Evolutionary conservation across 1,140 invertebrate species (phyloP), one percentile per base, ranked within the genome.

Genomic region (Coptotermes formosanus): DNA sequence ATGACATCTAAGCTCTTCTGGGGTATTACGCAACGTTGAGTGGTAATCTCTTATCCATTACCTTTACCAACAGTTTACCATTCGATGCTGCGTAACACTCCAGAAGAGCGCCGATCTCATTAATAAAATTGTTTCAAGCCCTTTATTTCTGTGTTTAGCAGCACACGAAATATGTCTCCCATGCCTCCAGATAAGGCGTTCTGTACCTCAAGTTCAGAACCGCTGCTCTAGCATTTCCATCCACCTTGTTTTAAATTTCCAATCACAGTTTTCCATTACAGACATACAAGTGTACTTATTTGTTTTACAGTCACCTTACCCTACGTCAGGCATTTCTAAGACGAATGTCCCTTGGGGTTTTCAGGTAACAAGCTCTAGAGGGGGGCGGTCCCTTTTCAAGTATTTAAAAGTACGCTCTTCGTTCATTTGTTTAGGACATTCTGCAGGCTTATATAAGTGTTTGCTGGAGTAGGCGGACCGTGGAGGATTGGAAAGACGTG

Each of bases 401-500:
- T 69, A n/a, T 7, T 69, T 69, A 25, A 69, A 69, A 69, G n/a
- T 30, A 69, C 64, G n/a, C n/a, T 69, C 14, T 69, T 21, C 25
- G n/a, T 69, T 69, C 64, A 69, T 69, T 69, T 69, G 64, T 69
- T 69, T 69, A 69, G 64, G 64, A 69, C 64, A 19, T 64, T 48
- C 52, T 16, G 25, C 23, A 69, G n/a, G n/a, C n/a, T 25, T 69
- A 3, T 21, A 2, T 3, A 25, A n/a, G 64, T 69, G n/a, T 69
- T 69, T 69, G 25, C 25, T 69, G 64, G n/a, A 69, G 64, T 69
- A 69, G 64, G 64, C n/a, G 64, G 64, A 64, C 59, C 59, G 64
- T 69, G 23, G 64, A 21, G 64, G n/a, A 69, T 4, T 4, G 59
- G 59, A 64, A 16, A 64, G 19, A 64, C 59, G 19, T 19, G 59